These are phyloP conservation scores for Drosophila prostipennis DNA, from an alignment of 2,888 invertebrate genomes.

Conservation along the genomic window DNA sequence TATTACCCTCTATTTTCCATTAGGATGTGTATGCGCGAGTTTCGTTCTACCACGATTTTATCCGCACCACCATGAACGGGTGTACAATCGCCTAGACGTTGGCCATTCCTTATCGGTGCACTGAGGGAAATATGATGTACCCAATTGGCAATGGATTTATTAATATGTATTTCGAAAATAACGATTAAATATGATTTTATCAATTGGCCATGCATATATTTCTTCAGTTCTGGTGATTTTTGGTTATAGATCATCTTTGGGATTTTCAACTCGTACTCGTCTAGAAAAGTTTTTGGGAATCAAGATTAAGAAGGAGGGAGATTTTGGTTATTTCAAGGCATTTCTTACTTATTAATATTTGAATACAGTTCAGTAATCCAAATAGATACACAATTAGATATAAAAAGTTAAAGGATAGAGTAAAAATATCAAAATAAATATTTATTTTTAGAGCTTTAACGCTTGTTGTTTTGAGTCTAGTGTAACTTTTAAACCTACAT, in stretches of 20 bases:
- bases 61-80: conserved; percentile 62
- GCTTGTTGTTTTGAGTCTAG: too few species aligned
- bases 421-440: too few species aligned
- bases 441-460: too few species aligned
- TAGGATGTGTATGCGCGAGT: conserved; percentile 75
- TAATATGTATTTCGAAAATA: neutral
- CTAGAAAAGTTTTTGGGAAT: too few species aligned
- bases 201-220: neutral
- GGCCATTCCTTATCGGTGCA: conserved; percentile 2
- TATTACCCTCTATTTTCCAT: neutral
- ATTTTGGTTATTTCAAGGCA: too few species aligned
- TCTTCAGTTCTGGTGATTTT: neutral
- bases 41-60: conserved; percentile 77
- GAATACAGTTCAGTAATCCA: too few species aligned
- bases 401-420: too few species aligned
- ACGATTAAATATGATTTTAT: neutral
- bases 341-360: too few species aligned
- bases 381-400: too few species aligned
- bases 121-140: neutral
- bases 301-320: too few species aligned
- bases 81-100: conserved; percentile 47
- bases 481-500: too few species aligned
- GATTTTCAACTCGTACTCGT: too few species aligned
- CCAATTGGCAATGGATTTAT: neutral
- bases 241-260: neutral